Evolutionary conservation across 2,888 invertebrate genomes (phyloP).

Genomic region (Serripes groenlandicus): DNA sequence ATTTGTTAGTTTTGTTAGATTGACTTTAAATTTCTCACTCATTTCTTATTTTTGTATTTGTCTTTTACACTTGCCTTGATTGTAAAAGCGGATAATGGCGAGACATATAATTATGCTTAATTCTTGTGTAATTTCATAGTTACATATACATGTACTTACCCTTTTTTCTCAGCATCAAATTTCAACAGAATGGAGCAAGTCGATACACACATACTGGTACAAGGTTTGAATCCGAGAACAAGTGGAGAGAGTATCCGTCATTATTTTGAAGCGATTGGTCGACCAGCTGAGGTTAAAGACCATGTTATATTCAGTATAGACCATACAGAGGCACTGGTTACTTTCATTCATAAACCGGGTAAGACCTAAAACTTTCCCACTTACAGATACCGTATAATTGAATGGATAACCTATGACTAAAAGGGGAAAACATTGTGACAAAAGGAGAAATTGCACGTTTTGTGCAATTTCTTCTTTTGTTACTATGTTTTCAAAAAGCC

Average conservation of each 20-base stretch:
- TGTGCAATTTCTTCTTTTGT: too few relatives aligned
- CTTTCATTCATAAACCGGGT: slow-evolving; percentile 61
- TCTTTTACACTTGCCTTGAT: too few relatives aligned
- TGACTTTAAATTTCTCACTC: too few relatives aligned
- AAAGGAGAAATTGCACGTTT: too few relatives aligned
- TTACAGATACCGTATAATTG: neutral
- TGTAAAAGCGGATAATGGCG: too few relatives aligned
- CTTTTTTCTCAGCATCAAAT: slow-evolving; percentile 46
- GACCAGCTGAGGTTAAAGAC: slow-evolving; percentile 60
- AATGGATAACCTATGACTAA: too few relatives aligned
- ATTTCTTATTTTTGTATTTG: too few relatives aligned
- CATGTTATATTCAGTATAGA: slow-evolving; percentile 57
- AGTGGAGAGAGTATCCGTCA: slow-evolving; percentile 48
- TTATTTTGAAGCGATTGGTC: slow-evolving; percentile 55
- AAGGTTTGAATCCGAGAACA: slow-evolving; percentile 58
- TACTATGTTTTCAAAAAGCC: too few relatives aligned
- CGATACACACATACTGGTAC: slow-evolving; percentile 48
- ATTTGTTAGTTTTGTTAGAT: too few relatives aligned
- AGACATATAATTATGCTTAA: too few relatives aligned
- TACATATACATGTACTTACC: neutral
- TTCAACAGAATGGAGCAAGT: slow-evolving; percentile 47
- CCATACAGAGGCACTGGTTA: slow-evolving; percentile 58
- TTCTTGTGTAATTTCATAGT: too few relatives aligned
- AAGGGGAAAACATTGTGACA: too few relatives aligned
- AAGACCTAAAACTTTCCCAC: neutral